Evolutionary conservation across 2,888 invertebrate genomes (phyloP).

Genomic region (Zygogramma bicolorata): DNA sequence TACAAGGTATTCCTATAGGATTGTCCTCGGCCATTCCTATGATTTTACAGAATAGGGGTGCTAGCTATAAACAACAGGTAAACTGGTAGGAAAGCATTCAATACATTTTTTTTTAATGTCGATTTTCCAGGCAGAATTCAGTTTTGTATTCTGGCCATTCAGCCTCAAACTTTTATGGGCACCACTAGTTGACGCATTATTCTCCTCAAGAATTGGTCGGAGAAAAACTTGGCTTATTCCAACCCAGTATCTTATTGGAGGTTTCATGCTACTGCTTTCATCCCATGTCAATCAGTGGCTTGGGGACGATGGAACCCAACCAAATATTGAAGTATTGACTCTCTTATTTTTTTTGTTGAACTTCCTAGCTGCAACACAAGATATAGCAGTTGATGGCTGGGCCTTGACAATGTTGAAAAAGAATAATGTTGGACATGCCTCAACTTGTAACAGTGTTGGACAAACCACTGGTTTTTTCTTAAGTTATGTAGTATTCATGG

Average conservation of each 20-base stretch:
- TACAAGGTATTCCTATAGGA: slow-evolving; percentile 96
- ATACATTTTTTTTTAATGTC: slow-evolving; percentile 30
- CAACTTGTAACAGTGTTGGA: slow-evolving; percentile 98
- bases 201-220: slow-evolving; percentile 85
- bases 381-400: slow-evolving; percentile 99
- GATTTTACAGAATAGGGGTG: slow-evolving; percentile 91
- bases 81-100: background rate
- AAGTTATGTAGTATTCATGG: slow-evolving; percentile 96
- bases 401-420: slow-evolving; percentile 98
- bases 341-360: slow-evolving; percentile 90
- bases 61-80: slow-evolving; percentile 94
- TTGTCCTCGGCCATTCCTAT: slow-evolving; percentile 95
- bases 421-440: slow-evolving; percentile 97
- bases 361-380: slow-evolving; percentile 98
- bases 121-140: slow-evolving; percentile 84
- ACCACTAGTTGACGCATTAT: slow-evolving; percentile 95
- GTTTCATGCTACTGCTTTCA: slow-evolving; percentile 91
- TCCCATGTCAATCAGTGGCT: slow-evolving; percentile 75
- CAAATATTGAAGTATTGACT: slow-evolving; percentile 85
- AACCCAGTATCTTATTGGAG: slow-evolving; percentile 90
- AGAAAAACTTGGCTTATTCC: slow-evolving; percentile 97
- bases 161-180: slow-evolving; percentile 97
- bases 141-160: slow-evolving; percentile 94
- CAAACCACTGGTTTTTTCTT: slow-evolving; percentile 98
- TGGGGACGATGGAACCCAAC: slow-evolving; percentile 72